Percentiles rank a stretch among this genome's conserved stretches.
These are phyloP conservation scores for Mylabris sibirica DNA, from an alignment of 2,888 invertebrate species.

Conservation along the genomic window DNA sequence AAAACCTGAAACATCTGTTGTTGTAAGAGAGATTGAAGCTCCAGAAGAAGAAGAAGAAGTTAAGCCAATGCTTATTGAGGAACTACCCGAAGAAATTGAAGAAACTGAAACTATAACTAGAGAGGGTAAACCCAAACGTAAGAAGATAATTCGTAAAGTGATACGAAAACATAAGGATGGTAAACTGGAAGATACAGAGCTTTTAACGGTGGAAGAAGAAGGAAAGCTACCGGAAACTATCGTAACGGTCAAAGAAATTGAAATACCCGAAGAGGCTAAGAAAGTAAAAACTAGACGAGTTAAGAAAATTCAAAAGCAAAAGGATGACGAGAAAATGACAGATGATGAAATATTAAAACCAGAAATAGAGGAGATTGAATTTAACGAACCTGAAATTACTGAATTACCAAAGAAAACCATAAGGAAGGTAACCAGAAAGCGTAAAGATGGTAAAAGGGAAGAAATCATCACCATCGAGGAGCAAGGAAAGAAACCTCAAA, in stretches of 20 bases:
- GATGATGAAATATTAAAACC: background rate
- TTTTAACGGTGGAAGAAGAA: constrained; percentile 40
- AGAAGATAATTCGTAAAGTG: constrained; percentile 45
- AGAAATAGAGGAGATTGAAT: constrained; percentile 24
- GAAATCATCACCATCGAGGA: constrained; percentile 46
- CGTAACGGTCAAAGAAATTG: constrained; percentile 44
- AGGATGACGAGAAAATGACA: background rate
- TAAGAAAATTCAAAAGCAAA: constrained; percentile 25
- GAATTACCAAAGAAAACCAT: constrained; percentile 37
- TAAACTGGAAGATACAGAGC: constrained; percentile 52
- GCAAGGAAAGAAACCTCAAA: constrained; percentile 49
- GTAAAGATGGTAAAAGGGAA: constrained; percentile 48
- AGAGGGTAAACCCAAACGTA: constrained; percentile 42
- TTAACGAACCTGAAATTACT: constrained; percentile 40
- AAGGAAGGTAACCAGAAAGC: constrained; percentile 47
- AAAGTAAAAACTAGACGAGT: constrained; percentile 53
- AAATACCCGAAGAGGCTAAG: constrained; percentile 34
- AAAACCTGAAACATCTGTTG: constrained; percentile 55
- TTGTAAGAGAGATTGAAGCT: constrained; percentile 49
- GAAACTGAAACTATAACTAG: constrained; percentile 40
- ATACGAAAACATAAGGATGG: constrained; percentile 49
- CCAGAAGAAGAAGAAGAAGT: constrained; percentile 51
- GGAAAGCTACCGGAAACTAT: constrained; percentile 41
- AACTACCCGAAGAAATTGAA: constrained; percentile 37
- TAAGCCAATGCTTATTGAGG: constrained; percentile 38